A percentile compares a stretch with the other conserved stretches of the same genome.
Conservation (phyloP, 2,888 invertebrate genomes). For the Uloborus plumipes region DNA sequence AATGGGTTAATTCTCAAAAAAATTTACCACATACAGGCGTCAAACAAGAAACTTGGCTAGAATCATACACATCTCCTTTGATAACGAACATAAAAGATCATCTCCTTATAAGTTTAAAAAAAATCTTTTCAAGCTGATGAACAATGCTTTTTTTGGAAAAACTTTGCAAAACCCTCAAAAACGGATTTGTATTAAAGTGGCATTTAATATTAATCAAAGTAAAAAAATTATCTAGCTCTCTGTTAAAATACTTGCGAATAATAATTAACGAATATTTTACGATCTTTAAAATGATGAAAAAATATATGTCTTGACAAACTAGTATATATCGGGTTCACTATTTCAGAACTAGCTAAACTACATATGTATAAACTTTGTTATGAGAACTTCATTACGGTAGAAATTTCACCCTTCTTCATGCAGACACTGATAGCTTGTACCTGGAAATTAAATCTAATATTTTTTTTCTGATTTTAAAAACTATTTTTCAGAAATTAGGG, state of each 20-base stretch:
- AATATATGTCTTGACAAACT: too few species aligned
- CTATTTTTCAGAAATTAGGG: not conserved
- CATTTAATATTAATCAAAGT: not conserved
- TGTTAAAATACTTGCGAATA: too few species aligned
- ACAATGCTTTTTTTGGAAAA: not conserved
- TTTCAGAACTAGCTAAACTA: too few species aligned
- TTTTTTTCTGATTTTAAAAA: conserved; percentile 1
- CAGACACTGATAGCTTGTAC: not conserved
- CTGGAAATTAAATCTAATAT: not conserved
- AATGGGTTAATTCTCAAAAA: not conserved
- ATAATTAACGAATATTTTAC: too few species aligned
- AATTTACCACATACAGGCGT: not conserved
- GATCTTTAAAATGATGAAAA: too few species aligned
- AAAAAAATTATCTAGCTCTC: not conserved
- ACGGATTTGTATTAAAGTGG: not conserved
- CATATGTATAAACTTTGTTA: too few species aligned
- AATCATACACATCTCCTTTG: not conserved
- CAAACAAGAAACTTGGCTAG: not conserved
- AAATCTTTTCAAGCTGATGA: not conserved
- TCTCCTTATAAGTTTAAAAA: not conserved
- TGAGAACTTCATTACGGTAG: not conserved
- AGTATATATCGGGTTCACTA: too few species aligned
- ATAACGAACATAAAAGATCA: not conserved
- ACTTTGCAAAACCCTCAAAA: not conserved
- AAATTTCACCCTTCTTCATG: not conserved